Evolutionary conservation across 2,888 invertebrate genomes (phyloP), one percentile per base, ranked within the genome.

Genomic region (Halocaridina rubra): DNA sequence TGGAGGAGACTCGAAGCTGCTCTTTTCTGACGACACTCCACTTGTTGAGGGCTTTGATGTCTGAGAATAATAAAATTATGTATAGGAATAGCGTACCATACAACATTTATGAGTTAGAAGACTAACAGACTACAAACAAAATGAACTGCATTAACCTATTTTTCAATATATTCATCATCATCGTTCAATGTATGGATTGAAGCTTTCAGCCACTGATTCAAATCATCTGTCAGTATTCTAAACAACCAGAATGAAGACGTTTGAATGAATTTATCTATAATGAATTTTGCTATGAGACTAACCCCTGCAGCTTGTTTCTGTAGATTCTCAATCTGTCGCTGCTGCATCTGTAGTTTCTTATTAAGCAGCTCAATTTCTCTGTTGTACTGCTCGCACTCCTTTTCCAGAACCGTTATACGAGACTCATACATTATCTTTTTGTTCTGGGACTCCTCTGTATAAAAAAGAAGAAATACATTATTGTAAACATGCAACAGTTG

Each of bases 341-440:
- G 87, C 67, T 82, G 85, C 74, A 85, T 87, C 39, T 80, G 81
- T 10, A 87, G 72, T 59, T 87, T 87, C 80, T 82, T 76, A n/a
- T 69, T 86, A 3, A 80, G 59, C 24, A 69, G 57, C 30, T 88
- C 86, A 13, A 86, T 29, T 33, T 86, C 80, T 10, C 77, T 80
- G 4, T 76, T 29, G 24, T 79, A 19, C 8, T 82, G 87, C 16
- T 87, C 87, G 19, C 64, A 67, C 53, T 88, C 88, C 67, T 84
- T 84, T 69, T 88, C 88, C 13, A 86, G 78, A 32, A 72, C 80
- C 13, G 16, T 74, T 32, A 88, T 77, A 39, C 85, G 81, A 19
- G 33, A 75, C 74, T 87, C 87, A 57, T 80, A 82, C 32, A 79
- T 22, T 30, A 67, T 46, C 59, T 77, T 84, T 64, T 84, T 80